Base-by-base conservation (phyloP, 2,113 vertebrate species). In the Oryctolagus cuniculus region DNA sequence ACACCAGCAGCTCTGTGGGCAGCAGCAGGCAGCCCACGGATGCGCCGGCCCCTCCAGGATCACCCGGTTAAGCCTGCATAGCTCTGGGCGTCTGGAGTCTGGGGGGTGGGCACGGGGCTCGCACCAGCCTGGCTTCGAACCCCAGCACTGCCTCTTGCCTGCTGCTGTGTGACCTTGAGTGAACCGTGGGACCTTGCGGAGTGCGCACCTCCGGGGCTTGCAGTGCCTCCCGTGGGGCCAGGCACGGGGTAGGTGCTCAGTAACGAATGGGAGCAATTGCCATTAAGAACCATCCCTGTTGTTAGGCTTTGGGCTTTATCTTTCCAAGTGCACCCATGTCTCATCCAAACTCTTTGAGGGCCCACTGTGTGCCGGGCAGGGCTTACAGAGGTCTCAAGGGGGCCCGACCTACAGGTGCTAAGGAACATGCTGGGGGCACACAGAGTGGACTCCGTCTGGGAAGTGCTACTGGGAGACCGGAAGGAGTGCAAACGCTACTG, bases 181-280 rank as follows among this genome's bases (percentile, higher is more conserved):
- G 66, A 25, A 36, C 36, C 15, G 22, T 36, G 81, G 67, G 64
- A 22, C 83, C 55, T 89, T 10, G 0, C 21, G 55, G 66, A 82
- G 72, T 70, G 79, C 70, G 44, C 3, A 70, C 63, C 17, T 19
- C 36, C 10, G 44, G 44, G 44, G 44, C 44, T 44, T 44, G 44
- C 5, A 27, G 55, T 0, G 29, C 87, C 24, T 31, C 3, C 0
- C 13, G 0, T 0, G 22, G 72, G 1, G 17, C 66, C 24, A 2
- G 61, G 53, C 55, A 67, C 49, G 51, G 36, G 79, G 27, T 5
- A 53, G 15, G 49, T 31, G 29, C 77, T 89, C 0, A 0, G 80
- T 67, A n/a, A 87, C 13, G 36, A 75, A 25, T 0, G 8, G 36
- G 64, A 22, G 81, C 44, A 44, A 53, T 29, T 21, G 63, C 17